Conservation (phyloP, 1,140 invertebrate species). For the Seison nebaliae region DNA sequence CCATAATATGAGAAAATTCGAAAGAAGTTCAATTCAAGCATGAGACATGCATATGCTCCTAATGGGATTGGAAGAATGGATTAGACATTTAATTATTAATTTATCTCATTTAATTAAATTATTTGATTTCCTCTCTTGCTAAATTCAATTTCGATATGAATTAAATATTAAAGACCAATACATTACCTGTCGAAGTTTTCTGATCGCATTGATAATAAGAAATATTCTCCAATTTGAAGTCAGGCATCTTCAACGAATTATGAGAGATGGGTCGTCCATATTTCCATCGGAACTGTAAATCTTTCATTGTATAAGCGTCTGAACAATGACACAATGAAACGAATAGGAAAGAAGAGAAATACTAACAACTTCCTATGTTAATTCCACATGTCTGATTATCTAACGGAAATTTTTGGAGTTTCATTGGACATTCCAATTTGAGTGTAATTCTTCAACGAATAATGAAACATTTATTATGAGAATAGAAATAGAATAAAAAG, state of each 20-base stretch:
- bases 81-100: not conserved
- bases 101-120: not conserved
- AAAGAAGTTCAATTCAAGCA: slow-evolving; percentile 6
- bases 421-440: slow-evolving; percentile 14
- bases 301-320: slow-evolving; percentile 10
- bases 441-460: slow-evolving; percentile 3
- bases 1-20: slow-evolving; percentile 6
- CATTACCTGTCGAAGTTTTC: slow-evolving; percentile 13
- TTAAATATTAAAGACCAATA: not conserved
- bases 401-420: slow-evolving; percentile 14
- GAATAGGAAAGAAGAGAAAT: not conserved
- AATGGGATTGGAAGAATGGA: not conserved
- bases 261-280: not conserved
- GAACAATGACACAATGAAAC: not conserved
- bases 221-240: slow-evolving; percentile 7
- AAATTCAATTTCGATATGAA: not conserved
- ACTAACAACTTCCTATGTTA: slow-evolving; percentile 14
- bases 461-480: not conserved
- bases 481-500: too few species aligned
- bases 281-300: slow-evolving; percentile 9
- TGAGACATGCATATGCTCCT: slow-evolving; percentile 11
- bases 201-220: slow-evolving; percentile 3
- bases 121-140: not conserved
- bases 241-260: slow-evolving; percentile 11
- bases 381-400: slow-evolving; percentile 16